These are phyloP conservation scores for Drosophila bocki DNA, from an alignment of 1,140 invertebrate species.

Conservation along the genomic window DNA sequence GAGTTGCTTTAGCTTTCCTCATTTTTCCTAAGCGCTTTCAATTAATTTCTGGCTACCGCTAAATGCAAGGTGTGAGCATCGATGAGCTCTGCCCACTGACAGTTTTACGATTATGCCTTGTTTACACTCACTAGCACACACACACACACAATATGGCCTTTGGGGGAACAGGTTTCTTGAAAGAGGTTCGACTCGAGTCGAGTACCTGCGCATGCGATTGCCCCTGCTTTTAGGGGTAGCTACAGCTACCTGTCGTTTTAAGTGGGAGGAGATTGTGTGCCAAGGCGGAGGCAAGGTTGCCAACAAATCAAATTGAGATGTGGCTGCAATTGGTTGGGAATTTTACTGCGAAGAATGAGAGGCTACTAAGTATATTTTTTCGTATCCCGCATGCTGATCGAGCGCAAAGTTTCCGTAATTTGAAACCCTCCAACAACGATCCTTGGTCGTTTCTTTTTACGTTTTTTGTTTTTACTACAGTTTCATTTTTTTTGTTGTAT, in stretches of 20 bases:
- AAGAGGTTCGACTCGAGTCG: conserved; percentile 11
- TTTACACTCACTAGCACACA: conserved; percentile 65
- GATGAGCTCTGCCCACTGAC: conserved; percentile 82
- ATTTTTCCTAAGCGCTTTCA: conserved; percentile 23
- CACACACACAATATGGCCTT: conserved; percentile 14
- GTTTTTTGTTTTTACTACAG: conserved; percentile 30
- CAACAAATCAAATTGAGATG: conserved; percentile 80
- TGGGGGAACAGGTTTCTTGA: conserved; percentile 33
- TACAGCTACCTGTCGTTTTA: conserved; percentile 26
- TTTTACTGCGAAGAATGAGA: conserved; percentile 4
- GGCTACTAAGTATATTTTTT: conserved; percentile 1
- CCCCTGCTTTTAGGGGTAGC: conserved; percentile 34
- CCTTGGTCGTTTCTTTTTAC: conserved; percentile 16
- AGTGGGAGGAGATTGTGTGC: conserved; percentile 54
- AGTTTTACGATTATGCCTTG: conserved; percentile 81
- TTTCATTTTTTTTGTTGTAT: conserved; percentile 7
- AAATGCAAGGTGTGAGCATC: conserved; percentile 4
- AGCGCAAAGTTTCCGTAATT: conserved; percentile 29
- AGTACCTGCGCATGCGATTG: conserved; percentile 39
- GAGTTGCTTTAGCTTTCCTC: conserved; percentile 25
- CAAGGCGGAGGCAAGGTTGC: conserved; percentile 43
- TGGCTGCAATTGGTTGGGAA: conserved; percentile 67
- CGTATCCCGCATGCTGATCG: conserved; percentile 6
- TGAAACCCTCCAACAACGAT: conserved; percentile 19
- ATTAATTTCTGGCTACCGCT: conserved; percentile 47